Evolutionary conservation across 2,797 vertebrate species (phyloP).

Genomic region (Serranus cabrilla): DNA sequence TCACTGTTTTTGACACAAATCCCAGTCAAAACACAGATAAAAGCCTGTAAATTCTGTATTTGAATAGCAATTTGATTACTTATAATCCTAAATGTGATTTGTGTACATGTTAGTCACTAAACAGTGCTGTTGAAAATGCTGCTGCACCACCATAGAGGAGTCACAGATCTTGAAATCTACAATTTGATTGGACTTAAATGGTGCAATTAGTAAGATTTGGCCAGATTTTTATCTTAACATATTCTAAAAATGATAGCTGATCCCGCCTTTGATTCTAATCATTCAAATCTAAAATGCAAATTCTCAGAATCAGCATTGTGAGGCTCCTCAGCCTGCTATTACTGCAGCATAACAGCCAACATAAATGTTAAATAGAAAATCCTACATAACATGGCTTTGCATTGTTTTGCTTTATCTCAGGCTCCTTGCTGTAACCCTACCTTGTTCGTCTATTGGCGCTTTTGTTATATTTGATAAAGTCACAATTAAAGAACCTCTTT

Average conservation of each 20-base stretch:
- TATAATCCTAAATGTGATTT: neutral
- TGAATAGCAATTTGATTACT: neutral
- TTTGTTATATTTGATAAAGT: constrained; percentile 18
- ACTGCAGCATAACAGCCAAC: neutral
- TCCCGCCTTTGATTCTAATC: no score
- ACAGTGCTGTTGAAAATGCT: no score
- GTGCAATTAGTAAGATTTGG: no score
- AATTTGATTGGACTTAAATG: no score
- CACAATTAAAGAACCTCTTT: constrained; percentile 22
- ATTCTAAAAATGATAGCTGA: no score
- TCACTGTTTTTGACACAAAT: neutral
- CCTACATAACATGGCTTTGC: neutral
- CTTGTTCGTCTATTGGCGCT: constrained; percentile 4
- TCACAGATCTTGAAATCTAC: no score
- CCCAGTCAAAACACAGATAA: neutral
- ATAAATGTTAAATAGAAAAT: neutral
- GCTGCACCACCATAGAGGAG: no score
- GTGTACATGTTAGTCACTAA: no score
- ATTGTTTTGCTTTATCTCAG: constrained; percentile 2
- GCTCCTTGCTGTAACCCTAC: neutral
- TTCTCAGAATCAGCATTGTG: neutral
- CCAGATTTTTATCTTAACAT: no score
- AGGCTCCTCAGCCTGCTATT: neutral
- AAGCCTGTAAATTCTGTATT: neutral
- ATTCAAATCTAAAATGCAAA: no score